Conservation (phyloP, 2,888 invertebrate genomes). For the Aricia artaxerxes region DNA sequence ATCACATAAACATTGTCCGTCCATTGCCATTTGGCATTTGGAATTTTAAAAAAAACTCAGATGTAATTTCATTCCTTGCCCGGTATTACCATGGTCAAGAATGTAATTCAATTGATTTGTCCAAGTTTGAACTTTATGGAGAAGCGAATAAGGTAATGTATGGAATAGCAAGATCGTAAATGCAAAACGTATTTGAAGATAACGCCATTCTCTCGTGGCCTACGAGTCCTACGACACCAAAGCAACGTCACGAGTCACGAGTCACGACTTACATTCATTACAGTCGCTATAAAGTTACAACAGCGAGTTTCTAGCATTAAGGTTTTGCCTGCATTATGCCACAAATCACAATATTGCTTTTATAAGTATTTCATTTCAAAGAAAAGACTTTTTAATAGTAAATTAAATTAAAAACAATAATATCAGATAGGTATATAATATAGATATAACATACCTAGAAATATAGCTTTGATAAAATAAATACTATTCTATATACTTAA, state of each 20-base stretch:
- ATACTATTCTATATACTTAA: too few relatives aligned
- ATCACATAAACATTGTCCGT: slow-evolving; percentile 2
- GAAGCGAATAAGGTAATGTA: not conserved
- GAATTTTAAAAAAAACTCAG: slow-evolving; percentile 12
- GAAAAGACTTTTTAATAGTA: too few relatives aligned
- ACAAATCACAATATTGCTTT: not conserved
- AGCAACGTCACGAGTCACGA: slow-evolving; percentile 37
- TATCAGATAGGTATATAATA: too few relatives aligned
- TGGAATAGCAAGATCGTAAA: not conserved
- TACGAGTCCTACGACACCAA: slow-evolving; percentile 35
- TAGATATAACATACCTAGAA: too few relatives aligned
- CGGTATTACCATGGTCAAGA: slow-evolving; percentile 24
- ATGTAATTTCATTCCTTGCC: slow-evolving; percentile 25
- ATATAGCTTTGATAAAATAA: too few relatives aligned
- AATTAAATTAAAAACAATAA: too few relatives aligned
- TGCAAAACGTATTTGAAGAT: slow-evolving; percentile 28
- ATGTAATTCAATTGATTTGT: slow-evolving; percentile 18
- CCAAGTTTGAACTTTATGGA: not conserved
- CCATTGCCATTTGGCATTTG: slow-evolving; percentile 25
- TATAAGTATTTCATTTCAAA: not conserved
- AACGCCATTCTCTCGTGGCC: slow-evolving; percentile 35
- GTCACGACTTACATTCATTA: slow-evolving; percentile 8
- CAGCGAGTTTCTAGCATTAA: not conserved
- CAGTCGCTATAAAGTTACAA: not conserved
- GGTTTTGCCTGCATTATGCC: not conserved